Conservation (phyloP, 35 echinoderm and acorn worm species). For the Chiridota heheva region DNA sequence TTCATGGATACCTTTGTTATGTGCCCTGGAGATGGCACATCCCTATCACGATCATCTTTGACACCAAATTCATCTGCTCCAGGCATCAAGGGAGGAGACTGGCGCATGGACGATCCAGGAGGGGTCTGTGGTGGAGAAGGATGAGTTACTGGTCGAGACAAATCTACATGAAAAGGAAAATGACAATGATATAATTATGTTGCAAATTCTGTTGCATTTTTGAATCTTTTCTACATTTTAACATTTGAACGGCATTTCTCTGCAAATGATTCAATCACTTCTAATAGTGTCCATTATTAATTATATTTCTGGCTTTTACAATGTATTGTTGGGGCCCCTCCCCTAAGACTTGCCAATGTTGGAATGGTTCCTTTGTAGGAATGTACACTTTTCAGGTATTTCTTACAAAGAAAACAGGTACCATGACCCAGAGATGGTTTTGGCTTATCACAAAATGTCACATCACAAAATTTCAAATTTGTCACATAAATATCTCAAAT, state of each 20-base stretch:
- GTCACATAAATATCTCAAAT: too few relatives aligned
- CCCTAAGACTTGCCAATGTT: too few relatives aligned
- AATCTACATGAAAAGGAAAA: conserved; percentile 3
- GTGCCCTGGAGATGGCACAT: conserved; percentile 52
- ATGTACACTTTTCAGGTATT: too few relatives aligned
- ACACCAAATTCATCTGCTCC: conserved; percentile 32
- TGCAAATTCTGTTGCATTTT: not conserved
- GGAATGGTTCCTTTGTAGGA: too few relatives aligned
- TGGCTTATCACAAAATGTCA: too few relatives aligned
- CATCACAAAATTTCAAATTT: too few relatives aligned
- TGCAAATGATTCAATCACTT: not conserved
- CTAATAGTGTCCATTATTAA: too few relatives aligned
- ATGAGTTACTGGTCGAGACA: conserved; percentile 35
- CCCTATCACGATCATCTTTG: conserved; percentile 10
- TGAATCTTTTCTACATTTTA: not conserved
- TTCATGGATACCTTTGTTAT: conserved; percentile 75
- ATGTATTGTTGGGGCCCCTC: too few relatives aligned
- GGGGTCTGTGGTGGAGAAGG: conserved; percentile 88
- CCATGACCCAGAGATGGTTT: too few relatives aligned
- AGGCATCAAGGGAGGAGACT: conserved; percentile 49
- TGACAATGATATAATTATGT: not conserved
- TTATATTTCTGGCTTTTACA: too few relatives aligned
- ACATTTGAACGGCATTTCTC: not conserved
- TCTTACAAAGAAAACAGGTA: too few relatives aligned
- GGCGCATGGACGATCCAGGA: conserved; percentile 79